Base-by-base conservation (phyloP, 2,113 vertebrate species). In the rat (Rattus norvegicus) region DNA sequence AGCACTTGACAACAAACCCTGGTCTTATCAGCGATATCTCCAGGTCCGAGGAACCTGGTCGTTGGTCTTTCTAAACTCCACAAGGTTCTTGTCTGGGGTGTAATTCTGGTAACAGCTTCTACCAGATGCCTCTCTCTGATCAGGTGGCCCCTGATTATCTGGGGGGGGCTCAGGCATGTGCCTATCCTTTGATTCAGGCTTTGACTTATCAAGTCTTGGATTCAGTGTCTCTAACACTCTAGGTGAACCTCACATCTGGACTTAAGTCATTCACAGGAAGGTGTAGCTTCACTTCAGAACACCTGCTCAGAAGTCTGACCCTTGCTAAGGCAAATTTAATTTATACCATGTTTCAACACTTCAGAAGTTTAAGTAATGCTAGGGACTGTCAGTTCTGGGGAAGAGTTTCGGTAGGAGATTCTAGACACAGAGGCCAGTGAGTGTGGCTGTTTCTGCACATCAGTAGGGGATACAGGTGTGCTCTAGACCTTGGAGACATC, bases 111-210 rank as follows among this genome's bases (percentile, higher is more conserved):
- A 1, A 88, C 19, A 33, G 7, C 59, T 85, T 75, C 79, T 10
- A 33, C 56, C 63, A 47, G 76, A 47, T 22, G 63, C 13, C 22
- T 54, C 3, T 0, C n/a, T 16, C 2, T 4, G 49, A 13, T 49
- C 19, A 0, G 0, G 11, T 30, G 67, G 16, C 33, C 39, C 69
- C 7, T 3, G 7, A 43, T 81, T 39, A n/a, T 26, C 61, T 30
- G 67, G 39, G 88, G n/a, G n/a, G 8, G 72, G 6, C 20, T 43
- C 39, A 13, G 28, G 22, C 0, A n/a, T 14, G 14, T 20, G 9
- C 76, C 43, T 43, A 22, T 14, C 69, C 83, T 73, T n/a, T 30
- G 70, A 11, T 19, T 6, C 54, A 9, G 65, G 36, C 73, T 72
- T 61, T 49, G 43, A 65, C 22, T 69, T 63, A 54, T 14, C 39